Conservation (phyloP, 2,797 vertebrate genomes). For the Malurus splendens region DNA sequence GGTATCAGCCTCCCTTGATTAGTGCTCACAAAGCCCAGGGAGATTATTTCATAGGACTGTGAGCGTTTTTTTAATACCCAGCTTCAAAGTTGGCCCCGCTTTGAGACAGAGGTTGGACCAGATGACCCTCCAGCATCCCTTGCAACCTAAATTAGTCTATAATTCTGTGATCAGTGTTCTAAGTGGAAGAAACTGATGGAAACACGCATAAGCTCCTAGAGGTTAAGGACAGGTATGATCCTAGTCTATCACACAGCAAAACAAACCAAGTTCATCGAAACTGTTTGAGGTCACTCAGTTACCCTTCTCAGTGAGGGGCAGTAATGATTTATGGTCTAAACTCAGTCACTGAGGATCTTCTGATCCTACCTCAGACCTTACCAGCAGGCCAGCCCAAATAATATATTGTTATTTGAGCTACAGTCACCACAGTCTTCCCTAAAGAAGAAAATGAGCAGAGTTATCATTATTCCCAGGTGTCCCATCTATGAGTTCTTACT, state of each 20-base stretch:
- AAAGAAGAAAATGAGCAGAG: neutral
- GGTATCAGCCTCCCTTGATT: slow-evolving; percentile 5
- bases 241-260: neutral
- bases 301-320: neutral
- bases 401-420: neutral
- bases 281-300: neutral
- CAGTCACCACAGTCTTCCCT: neutral
- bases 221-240: neutral
- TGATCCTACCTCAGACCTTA: neutral
- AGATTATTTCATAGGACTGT: slow-evolving; percentile 15
- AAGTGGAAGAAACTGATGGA: neutral
- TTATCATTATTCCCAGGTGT: neutral
- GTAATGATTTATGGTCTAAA: neutral
- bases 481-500: neutral
- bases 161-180: slow-evolving; percentile 32
- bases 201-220: neutral
- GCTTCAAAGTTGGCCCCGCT: slow-evolving; percentile 22
- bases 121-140: slow-evolving; percentile 2
- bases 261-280: slow-evolving; percentile 7
- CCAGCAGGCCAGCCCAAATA: neutral
- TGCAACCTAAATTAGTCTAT: slow-evolving; percentile 1
- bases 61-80: neutral
- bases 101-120: slow-evolving; percentile 11
- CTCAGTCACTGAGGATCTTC: neutral
- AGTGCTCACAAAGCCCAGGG: neutral